These are phyloP conservation scores for Patella caerulea DNA, from an alignment of 2,888 invertebrate species.

Conservation along the genomic window DNA sequence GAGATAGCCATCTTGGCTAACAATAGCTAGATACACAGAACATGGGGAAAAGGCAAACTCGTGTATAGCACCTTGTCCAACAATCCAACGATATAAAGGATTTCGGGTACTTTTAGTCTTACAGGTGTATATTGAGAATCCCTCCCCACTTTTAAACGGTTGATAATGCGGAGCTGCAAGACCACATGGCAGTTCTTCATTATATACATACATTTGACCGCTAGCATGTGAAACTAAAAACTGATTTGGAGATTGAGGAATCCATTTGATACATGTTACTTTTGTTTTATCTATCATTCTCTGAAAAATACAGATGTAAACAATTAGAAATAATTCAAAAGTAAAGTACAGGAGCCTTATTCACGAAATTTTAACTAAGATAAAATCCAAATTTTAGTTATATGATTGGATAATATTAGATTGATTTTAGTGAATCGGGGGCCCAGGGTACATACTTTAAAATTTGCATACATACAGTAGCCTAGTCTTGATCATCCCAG, in stretches of 20 bases:
- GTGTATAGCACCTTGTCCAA: conserved; percentile 82
- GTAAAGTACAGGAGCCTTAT: too few species aligned
- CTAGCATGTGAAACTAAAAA: conserved; percentile 96
- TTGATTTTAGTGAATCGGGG: too few species aligned
- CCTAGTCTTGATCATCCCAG: too few species aligned
- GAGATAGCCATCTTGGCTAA: conserved; percentile 89
- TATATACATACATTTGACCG: conserved; percentile 97
- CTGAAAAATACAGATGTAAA: conserved; percentile 74
- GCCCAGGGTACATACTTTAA: too few species aligned
- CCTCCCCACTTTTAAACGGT: conserved; percentile 93
- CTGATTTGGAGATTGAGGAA: conserved; percentile 93
- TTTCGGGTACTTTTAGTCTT: conserved; percentile 96
- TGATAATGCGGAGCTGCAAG: conserved; percentile 94
- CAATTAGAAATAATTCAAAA: too few species aligned
- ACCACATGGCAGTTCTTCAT: conserved; percentile 88
- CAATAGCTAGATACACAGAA: conserved; percentile 91
- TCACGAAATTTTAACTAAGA: too few species aligned
- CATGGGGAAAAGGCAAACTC: conserved; percentile 98
- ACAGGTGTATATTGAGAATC: conserved; percentile 93
- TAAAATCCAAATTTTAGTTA: too few species aligned
- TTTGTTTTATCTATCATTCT: conserved; percentile 92
- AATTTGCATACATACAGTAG: too few species aligned
- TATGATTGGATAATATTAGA: too few species aligned
- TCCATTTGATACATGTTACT: conserved; percentile 98
- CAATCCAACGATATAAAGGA: conserved; percentile 84